Base-by-base conservation (phyloP, 2,113 vertebrate genomes). In the Elephantulus edwardii region DNA sequence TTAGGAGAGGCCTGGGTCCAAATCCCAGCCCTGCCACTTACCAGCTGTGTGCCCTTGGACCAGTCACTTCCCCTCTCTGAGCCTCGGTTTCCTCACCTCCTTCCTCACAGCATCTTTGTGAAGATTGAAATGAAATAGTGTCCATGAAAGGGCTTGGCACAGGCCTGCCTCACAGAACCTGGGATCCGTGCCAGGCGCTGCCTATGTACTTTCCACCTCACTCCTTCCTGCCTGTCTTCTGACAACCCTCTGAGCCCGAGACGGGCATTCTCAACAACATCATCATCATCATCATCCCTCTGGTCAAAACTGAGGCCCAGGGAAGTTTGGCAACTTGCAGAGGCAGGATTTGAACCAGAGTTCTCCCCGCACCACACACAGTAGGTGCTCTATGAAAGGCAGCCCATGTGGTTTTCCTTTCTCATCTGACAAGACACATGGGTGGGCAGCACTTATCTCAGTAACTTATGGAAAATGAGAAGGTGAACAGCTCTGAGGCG, bases 51-150 rank as follows among this genome's bases (percentile, higher is more conserved):
- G 92, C 91, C 92, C 93, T 95, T 83, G 95, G 88, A 62, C 92
- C 92, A 94, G 89, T 89, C 93, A 95, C 92, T 95, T 91, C 82
- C 94, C 95, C 92, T 95, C 75, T 95, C 91, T 95, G 94, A 94
- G 95, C 95, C 95, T 96, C 40, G 60, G 93, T 95, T 93, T 94
- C 85, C 93, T 94, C 87, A 95, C 93, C 90, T 96, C 95, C 94
- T 96, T 95, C 90, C 93, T 96, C 92, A 96, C 88, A 95, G 94
- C 93, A 95, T 93, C 96, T 96, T 96, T 95, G 92, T 96, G 93
- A 96, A 96, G 92, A 96, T 86, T 93, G 95, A 95, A 93, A 96
- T 94, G 96, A 96, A 93, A 95, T 83, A 92, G 93, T 91, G 90
- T 86, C 94, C 93, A 58, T 88, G 79, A 94, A 88, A 91, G 75